Evolutionary conservation across 2,888 invertebrate genomes (phyloP), one percentile per base, ranked within the genome.

Genomic region (Cecidostiba fungosa): DNA sequence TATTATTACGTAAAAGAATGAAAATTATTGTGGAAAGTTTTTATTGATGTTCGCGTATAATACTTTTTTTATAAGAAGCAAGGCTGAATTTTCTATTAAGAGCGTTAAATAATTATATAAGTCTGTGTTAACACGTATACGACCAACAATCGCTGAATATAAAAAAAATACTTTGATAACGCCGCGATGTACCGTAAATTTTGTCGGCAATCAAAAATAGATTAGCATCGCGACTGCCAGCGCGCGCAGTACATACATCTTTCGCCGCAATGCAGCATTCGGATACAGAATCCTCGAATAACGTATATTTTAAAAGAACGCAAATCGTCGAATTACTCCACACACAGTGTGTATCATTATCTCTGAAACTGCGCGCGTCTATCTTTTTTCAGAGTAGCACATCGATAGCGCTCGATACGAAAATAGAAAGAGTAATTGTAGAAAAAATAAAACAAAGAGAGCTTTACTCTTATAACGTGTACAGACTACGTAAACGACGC

Each of bases 401-500:
- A 43, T 10, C 12, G 43, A 43, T 12, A 69, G 19, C 14, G 14
- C n/a, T 16, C 69, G 32, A 4, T 69, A 29, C 16, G 14, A 6
- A 69, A 69, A 69, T 69, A 39, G 36, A 70, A 8, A 8, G n/a
- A 8, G 39, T 32, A 70, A 70, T 59, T 59, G 36, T 4, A 3
- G 36, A 70, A 19, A 36, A 43, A 32, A 39, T 23, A 32, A 43
- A 73, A 43, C 39, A 23, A 43, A 23, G 36, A 1, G 10, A 14
- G 32, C n/a, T 62, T 32, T 39, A 36, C 62, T 36, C 23, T 32
- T 5, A 6, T 16, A 29, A 10, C 10, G 16, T 19, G 50, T 36
- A 36, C n/a, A 74, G 36, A 10, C 70, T 26, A 69, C 59, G 47
- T 72, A 73, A 72, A 72, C 50, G 72, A 43, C 69, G 72, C 59